Percentiles rank a stretch among this genome's conserved stretches.
These are phyloP conservation scores for Drosophila bocqueti DNA, from an alignment of 1,140 invertebrate species.

Conservation along the genomic window DNA sequence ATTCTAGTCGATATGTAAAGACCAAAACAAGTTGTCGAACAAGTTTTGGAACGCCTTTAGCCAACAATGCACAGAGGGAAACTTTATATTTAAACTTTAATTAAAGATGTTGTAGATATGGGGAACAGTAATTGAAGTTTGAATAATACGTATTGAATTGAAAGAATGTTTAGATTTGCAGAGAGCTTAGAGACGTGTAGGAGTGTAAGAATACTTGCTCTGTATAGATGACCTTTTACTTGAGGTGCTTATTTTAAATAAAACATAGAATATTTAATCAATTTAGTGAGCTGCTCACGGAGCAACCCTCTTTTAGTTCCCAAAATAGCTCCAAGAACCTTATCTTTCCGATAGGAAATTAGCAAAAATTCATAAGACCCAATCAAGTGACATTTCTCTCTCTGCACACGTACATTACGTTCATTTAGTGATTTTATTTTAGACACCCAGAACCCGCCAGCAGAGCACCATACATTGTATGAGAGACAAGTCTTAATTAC, in stretches of 20 bases:
- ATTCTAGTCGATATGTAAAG: constrained; percentile 78
- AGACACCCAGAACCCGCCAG: constrained; percentile 40
- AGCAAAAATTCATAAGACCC: background rate
- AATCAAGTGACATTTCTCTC: background rate
- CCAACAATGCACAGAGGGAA: constrained; percentile 24
- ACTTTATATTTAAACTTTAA: background rate
- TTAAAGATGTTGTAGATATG: background rate
- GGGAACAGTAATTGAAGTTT: background rate
- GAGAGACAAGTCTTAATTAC: constrained; percentile 76
- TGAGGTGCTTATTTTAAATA: background rate
- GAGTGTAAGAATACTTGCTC: background rate
- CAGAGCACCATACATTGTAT: constrained; percentile 52
- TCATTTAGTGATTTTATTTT: constrained; percentile 16
- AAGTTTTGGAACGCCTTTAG: constrained; percentile 74
- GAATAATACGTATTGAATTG: background rate
- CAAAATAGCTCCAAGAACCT: background rate
- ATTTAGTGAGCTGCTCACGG: no score
- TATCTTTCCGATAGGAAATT: constrained; percentile 2
- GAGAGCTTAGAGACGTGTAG: background rate
- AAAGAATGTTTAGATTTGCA: no score
- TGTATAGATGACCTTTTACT: background rate
- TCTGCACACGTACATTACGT: constrained; percentile 20
- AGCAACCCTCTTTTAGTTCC: rapidly evolving
- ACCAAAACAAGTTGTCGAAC: constrained; percentile 78
- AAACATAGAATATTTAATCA: background rate